Conservation (phyloP, 2,888 invertebrate genomes). For the Craniophora ligustri region DNA sequence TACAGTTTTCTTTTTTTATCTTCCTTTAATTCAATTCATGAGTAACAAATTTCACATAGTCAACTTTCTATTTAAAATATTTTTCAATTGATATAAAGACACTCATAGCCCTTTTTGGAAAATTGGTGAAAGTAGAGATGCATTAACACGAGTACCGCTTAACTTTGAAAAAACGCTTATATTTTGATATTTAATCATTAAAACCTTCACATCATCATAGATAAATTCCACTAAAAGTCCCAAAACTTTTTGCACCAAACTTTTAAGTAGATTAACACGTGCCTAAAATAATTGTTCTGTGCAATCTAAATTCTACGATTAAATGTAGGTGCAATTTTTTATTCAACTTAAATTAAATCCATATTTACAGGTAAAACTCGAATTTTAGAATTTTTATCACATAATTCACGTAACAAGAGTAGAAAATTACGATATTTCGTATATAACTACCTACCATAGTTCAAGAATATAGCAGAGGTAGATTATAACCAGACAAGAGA, state of each 20-base stretch:
- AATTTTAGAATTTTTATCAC: conserved; percentile 24
- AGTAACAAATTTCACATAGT: too few species aligned
- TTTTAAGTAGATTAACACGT: conserved; percentile 19
- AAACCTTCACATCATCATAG: too few species aligned
- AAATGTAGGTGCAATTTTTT: conserved; percentile 36
- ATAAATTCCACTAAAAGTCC: conserved; percentile 4
- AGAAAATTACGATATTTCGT: conserved; percentile 11
- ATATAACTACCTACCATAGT: not conserved
- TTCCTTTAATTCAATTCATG: too few species aligned
- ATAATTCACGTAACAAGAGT: conserved; percentile 16
- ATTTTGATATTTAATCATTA: too few species aligned
- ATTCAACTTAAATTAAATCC: conserved; percentile 4
- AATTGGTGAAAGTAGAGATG: too few species aligned
- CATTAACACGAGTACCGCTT: too few species aligned
- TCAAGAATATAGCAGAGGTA: not conserved
- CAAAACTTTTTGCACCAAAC: conserved; percentile 7
- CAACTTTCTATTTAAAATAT: too few species aligned
- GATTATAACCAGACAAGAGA: conserved; percentile 6
- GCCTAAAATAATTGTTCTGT: conserved; percentile 28
- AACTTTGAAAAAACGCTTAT: too few species aligned
- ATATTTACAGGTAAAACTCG: conserved; percentile 8
- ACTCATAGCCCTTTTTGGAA: too few species aligned
- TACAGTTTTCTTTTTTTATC: too few species aligned
- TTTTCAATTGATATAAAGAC: too few species aligned
- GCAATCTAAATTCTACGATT: conserved; percentile 42